Conservation (phyloP, 2,888 invertebrate species). For the Drosophila mayaguana region DNA sequence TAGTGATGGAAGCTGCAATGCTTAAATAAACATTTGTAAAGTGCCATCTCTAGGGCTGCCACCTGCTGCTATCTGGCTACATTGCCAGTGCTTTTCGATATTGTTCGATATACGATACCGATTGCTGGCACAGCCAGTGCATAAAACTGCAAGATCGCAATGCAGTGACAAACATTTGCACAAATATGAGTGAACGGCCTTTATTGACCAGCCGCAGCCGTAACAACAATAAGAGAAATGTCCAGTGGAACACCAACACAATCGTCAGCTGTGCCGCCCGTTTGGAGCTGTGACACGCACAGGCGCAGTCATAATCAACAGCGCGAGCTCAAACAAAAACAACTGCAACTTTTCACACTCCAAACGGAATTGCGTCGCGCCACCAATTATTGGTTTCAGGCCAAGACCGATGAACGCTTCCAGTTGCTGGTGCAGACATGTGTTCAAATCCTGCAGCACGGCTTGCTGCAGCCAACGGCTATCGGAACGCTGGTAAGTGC, state of each 20-base stretch:
- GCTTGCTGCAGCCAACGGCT: slow-evolving; percentile 50
- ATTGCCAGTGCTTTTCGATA: slow-evolving; percentile 19
- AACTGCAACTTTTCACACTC: slow-evolving; percentile 31
- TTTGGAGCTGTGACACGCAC: slow-evolving; percentile 47
- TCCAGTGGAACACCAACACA: slow-evolving; percentile 16
- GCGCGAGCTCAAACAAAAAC: slow-evolving; percentile 39
- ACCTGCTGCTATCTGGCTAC: neutral
- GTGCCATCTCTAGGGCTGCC: neutral
- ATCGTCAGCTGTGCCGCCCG: slow-evolving; percentile 28
- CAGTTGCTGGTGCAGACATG: slow-evolving; percentile 63
- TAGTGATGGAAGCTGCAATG: too few species aligned
- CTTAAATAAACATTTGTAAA: neutral
- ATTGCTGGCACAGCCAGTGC: slow-evolving; percentile 15
- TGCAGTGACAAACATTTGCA: slow-evolving; percentile 23
- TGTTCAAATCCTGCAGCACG: slow-evolving; percentile 73
- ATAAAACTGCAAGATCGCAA: slow-evolving; percentile 33
- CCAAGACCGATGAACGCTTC: slow-evolving; percentile 49
- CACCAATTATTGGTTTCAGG: slow-evolving; percentile 67
- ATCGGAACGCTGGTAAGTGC: slow-evolving; percentile 27
- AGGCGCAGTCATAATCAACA: slow-evolving; percentile 43
- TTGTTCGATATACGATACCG: slow-evolving; percentile 15
- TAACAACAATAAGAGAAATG: slow-evolving; percentile 27
- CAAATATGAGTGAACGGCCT: slow-evolving; percentile 32
- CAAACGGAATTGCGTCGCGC: slow-evolving; percentile 51
- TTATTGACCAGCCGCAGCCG: slow-evolving; percentile 6